A percentile compares a stretch with the other conserved stretches of the same genome.
These are phyloP conservation scores for Lithophane socia DNA, from an alignment of 2,888 invertebrate genomes.

Conservation along the genomic window DNA sequence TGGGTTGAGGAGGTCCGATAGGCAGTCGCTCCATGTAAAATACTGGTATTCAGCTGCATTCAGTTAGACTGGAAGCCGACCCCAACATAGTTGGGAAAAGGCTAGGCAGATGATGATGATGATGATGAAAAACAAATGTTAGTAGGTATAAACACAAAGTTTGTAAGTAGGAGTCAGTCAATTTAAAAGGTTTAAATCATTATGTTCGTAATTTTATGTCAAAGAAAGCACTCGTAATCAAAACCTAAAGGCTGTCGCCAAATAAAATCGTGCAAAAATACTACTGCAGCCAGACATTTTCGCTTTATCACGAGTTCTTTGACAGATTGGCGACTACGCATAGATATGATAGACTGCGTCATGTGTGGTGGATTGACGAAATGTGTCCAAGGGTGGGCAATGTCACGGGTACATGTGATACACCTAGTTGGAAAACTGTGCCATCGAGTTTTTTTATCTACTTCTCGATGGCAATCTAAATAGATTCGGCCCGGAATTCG, in stretches of 20 bases:
- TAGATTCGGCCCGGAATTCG: too few relatives aligned
- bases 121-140: not conserved
- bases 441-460: not conserved
- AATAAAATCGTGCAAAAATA: constrained; percentile 3
- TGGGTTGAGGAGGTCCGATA: too few relatives aligned
- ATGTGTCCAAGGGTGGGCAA: constrained; percentile 20
- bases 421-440: not conserved
- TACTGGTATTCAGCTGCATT: too few relatives aligned
- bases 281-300: constrained; percentile 10
- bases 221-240: too few relatives aligned
- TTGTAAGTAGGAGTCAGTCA: not conserved
- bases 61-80: too few relatives aligned
- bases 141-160: not conserved
- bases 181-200: not conserved
- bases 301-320: constrained; percentile 40
- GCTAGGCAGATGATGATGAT: too few relatives aligned
- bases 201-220: not conserved
- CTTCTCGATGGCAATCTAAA: too few relatives aligned
- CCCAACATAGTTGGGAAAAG: too few relatives aligned
- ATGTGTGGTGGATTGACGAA: constrained; percentile 7
- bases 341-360: constrained; percentile 27
- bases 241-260: too few relatives aligned
- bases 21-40: too few relatives aligned
- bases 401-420: constrained; percentile 3
- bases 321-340: constrained; percentile 23